A percentile compares a stretch with the other conserved stretches of the same genome.
These are phyloP conservation scores for Solenodon paradoxus DNA, from an alignment of 2,113 vertebrate genomes.

Conservation along the genomic window DNA sequence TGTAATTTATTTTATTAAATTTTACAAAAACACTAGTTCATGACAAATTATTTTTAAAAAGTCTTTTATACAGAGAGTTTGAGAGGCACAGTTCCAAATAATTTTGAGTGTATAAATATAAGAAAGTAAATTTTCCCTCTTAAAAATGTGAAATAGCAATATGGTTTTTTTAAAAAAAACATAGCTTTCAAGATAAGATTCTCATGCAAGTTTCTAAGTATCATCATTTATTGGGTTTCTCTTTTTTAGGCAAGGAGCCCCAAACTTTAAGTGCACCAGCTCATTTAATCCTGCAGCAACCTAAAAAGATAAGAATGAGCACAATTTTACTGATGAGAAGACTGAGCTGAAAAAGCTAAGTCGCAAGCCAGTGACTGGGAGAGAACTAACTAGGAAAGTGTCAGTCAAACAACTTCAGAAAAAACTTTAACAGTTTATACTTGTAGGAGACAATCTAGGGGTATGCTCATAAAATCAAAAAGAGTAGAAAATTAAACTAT, in stretches of 20 bases:
- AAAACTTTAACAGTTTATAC: not conserved
- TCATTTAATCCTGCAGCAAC: not conserved
- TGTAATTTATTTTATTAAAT: slow-evolving; percentile 14
- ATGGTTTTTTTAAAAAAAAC: not conserved
- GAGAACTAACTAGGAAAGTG: not conserved
- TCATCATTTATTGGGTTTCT: not conserved
- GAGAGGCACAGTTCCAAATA: not conserved
- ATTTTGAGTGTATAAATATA: not conserved
- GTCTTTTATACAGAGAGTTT: not conserved
- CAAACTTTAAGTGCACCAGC: not conserved
- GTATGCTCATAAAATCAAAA: not conserved
- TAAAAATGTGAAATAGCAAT: not conserved
- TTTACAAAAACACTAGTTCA: not conserved
- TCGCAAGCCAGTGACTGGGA: not conserved
- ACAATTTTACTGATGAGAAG: not conserved
- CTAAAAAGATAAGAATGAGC: not conserved
- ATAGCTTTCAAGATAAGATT: not conserved
- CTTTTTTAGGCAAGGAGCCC: not conserved
- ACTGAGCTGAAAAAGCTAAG: not conserved
- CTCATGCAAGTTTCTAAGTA: not conserved
- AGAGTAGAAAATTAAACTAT: not conserved
- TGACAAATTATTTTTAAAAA: not conserved
- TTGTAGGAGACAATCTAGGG: not conserved
- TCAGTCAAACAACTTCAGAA: not conserved
- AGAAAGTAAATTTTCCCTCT: not conserved